Conservation (phyloP, 2,113 vertebrate species). For the Etia nguti region DNA sequence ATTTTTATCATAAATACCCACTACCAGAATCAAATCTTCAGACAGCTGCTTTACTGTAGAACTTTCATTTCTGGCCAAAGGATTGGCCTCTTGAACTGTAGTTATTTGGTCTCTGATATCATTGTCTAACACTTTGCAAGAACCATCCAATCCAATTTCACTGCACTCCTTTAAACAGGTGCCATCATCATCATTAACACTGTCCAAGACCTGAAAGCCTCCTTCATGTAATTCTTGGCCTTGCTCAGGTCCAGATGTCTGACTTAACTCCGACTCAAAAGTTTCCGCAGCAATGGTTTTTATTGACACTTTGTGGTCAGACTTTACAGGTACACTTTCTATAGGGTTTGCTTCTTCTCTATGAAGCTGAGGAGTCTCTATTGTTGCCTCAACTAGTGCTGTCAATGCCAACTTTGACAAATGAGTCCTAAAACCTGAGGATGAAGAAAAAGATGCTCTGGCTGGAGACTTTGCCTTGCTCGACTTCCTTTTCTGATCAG, state of each 20-base stretch:
- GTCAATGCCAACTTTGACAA: neutral
- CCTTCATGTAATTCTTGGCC: neutral
- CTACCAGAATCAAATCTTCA: neutral
- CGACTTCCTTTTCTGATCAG: neutral
- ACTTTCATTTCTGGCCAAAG: neutral
- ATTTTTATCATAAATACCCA: neutral
- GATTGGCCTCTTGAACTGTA: neutral
- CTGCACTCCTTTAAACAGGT: neutral
- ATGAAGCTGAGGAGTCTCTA: neutral
- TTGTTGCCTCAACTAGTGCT: neutral
- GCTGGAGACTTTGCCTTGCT: neutral
- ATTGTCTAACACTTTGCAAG: neutral
- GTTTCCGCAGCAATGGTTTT: neutral
- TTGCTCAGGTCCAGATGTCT: neutral
- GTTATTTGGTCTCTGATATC: neutral
- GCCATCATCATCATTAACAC: neutral
- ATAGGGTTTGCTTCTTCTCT: neutral
- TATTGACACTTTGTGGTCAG: slow-evolving; percentile 17
- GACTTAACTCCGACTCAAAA: neutral
- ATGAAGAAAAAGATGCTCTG: neutral
- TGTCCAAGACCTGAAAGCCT: neutral
- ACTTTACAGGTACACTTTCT: neutral
- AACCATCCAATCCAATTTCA: neutral
- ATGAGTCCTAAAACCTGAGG: neutral
- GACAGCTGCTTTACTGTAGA: neutral